phyloP scores from a whole-genome alignment of 2,797 vertebrate genomes.

The Sebastes vulpes region DNA sequence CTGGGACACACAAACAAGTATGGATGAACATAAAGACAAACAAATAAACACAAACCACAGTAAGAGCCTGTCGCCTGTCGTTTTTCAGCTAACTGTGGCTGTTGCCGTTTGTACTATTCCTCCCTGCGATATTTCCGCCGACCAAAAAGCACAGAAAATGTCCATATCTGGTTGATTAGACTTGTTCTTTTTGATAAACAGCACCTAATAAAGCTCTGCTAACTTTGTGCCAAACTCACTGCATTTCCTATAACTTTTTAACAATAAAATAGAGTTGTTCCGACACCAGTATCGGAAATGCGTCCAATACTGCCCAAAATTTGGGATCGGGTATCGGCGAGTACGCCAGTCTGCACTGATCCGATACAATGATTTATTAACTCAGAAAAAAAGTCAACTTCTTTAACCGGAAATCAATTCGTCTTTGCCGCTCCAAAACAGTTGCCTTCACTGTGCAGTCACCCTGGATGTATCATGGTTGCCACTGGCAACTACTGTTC shows the following conservation, averaged over 20 bases:
- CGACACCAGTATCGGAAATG: too few species aligned
- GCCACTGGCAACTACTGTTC: too few species aligned
- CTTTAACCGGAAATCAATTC: too few species aligned
- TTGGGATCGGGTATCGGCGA: too few species aligned
- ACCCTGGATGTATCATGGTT: too few species aligned
- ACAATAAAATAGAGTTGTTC: not conserved
- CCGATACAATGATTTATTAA: too few species aligned
- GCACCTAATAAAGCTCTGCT: not conserved
- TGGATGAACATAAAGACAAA: not conserved
- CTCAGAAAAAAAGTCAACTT: too few species aligned
- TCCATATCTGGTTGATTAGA: not conserved
- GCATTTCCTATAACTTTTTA: not conserved
- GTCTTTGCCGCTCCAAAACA: too few species aligned
- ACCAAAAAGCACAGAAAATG: not conserved
- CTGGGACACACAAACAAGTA: slow-evolving; percentile 41
- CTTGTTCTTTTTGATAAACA: not conserved
- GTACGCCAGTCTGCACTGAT: too few species aligned
- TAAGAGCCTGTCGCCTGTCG: not conserved
- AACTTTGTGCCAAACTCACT: not conserved
- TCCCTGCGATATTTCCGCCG: not conserved
- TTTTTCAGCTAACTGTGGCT: not conserved
- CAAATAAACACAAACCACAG: not conserved
- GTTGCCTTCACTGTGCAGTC: too few species aligned
- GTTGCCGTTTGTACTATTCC: not conserved
- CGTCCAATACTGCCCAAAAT: too few species aligned